These are phyloP conservation scores for Lithophane semibrunnea DNA, from an alignment of 2,888 invertebrate species.

Conservation along the genomic window DNA sequence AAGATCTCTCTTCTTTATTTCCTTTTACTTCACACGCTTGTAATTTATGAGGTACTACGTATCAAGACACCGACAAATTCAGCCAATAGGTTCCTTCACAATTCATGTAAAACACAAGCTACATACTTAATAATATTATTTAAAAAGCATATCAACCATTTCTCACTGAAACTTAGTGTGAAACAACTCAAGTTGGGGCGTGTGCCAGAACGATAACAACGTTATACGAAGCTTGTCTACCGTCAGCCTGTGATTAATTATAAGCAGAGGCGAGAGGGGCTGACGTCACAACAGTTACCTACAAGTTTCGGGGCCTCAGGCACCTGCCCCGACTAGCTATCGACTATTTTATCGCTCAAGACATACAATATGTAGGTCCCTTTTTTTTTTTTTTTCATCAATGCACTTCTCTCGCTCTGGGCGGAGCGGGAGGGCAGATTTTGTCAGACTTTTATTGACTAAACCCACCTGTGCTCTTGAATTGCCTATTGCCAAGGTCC, in stretches of 20 bases:
- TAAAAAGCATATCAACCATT: conserved; percentile 19
- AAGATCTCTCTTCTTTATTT: no score
- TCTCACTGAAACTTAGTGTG: conserved; percentile 32
- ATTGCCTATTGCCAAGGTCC: no score
- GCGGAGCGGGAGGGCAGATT: no score
- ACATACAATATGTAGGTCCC: background rate
- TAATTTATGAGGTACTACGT: no score
- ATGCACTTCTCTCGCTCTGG: no score
- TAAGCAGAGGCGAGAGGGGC: conserved; percentile 25
- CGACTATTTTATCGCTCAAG: background rate
- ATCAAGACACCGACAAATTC: background rate
- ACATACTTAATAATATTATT: conserved; percentile 8
- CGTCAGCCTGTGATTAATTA: conserved; percentile 64
- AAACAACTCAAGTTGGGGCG: conserved; percentile 32
- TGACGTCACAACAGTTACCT: conserved; percentile 35
- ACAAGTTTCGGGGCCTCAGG: conserved; percentile 33
- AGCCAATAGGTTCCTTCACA: background rate
- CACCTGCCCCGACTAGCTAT: background rate
- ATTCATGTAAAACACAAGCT: background rate
- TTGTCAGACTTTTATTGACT: no score
- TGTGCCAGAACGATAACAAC: conserved; percentile 62
- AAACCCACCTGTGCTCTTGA: no score
- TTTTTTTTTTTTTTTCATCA: no score
- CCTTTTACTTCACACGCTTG: no score
- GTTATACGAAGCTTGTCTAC: conserved; percentile 47